phyloP scores from a whole-genome alignment of 1,140 invertebrate genomes.

The Heliothis virescens region DNA sequence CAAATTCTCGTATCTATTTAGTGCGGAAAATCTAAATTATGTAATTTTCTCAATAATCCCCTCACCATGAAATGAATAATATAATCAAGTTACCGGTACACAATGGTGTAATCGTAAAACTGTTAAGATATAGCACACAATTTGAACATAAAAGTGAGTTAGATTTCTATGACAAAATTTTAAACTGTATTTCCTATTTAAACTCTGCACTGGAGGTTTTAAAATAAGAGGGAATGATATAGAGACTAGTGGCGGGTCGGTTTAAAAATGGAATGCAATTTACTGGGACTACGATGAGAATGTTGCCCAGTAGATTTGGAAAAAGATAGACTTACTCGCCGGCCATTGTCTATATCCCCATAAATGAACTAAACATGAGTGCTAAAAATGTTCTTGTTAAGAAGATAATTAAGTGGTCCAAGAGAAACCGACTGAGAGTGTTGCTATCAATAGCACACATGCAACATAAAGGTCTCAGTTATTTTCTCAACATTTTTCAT shows the following conservation, averaged over 20 bases:
- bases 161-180: conserved; percentile 48
- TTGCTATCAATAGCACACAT: background rate
- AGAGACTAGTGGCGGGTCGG: background rate
- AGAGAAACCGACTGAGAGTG: background rate
- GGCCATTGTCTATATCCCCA: too few relatives aligned
- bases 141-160: conserved; percentile 58
- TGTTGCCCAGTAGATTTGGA: background rate
- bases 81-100: conserved; percentile 47
- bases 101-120: conserved; percentile 39
- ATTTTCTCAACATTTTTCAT: too few relatives aligned
- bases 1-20: background rate
- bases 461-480: too few relatives aligned
- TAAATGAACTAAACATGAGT: too few relatives aligned
- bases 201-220: conserved; percentile 52
- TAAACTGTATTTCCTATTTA: conserved; percentile 4
- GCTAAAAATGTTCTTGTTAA: too few relatives aligned
- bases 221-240: conserved; percentile 50
- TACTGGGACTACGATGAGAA: background rate
- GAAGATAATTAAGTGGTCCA: background rate
- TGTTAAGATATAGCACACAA: conserved; percentile 49
- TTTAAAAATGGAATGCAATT: background rate
- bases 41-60: conserved; percentile 26
- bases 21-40: background rate
- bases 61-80: conserved; percentile 60
- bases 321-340: background rate